Evolutionary conservation across 2,888 invertebrate species (phyloP).

Genomic region (Incurvaria masculella): DNA sequence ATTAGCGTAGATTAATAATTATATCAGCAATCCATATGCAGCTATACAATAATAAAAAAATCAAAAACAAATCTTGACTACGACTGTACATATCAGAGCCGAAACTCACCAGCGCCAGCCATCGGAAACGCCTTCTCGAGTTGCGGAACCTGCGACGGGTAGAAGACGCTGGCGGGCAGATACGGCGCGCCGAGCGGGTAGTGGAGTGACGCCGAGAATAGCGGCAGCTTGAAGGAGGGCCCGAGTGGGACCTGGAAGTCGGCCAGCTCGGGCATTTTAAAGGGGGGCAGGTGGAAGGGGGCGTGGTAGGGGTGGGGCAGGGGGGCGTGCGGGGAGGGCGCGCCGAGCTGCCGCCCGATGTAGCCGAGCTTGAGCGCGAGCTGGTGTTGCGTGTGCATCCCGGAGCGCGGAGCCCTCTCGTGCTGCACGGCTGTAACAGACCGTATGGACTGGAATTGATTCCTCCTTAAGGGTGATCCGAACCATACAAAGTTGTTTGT

Average conservation of each 20-base stretch:
- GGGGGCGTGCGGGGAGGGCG: constrained; percentile 27
- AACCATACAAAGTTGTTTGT: too few species aligned
- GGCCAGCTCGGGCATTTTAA: constrained; percentile 6
- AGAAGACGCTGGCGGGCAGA: constrained; percentile 43
- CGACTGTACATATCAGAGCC: too few species aligned
- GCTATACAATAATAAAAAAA: not conserved
- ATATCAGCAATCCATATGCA: not conserved
- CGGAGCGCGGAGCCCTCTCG: constrained; percentile 76
- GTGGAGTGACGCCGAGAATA: constrained; percentile 35
- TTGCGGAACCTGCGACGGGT: constrained; percentile 33
- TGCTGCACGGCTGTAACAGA: constrained; percentile 83
- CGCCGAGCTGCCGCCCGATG: constrained; percentile 30
- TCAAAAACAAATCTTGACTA: constrained; percentile 24
- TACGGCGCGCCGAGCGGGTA: constrained; percentile 41
- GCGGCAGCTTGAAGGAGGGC: constrained; percentile 38
- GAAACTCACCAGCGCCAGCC: constrained; percentile 18
- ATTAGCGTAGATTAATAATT: not conserved
- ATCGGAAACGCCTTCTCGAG: constrained; percentile 27
- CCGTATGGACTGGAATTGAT: too few species aligned
- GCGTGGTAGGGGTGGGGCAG: constrained; percentile 25
- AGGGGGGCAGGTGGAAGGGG: constrained; percentile 23
- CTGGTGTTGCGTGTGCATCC: constrained; percentile 28
- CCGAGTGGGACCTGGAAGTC: constrained; percentile 26
- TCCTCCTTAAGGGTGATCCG: too few species aligned
- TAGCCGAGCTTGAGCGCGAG: constrained; percentile 50